Base-by-base conservation (phyloP, 2,888 invertebrate genomes). In the Drosophila austrosaltans region DNA sequence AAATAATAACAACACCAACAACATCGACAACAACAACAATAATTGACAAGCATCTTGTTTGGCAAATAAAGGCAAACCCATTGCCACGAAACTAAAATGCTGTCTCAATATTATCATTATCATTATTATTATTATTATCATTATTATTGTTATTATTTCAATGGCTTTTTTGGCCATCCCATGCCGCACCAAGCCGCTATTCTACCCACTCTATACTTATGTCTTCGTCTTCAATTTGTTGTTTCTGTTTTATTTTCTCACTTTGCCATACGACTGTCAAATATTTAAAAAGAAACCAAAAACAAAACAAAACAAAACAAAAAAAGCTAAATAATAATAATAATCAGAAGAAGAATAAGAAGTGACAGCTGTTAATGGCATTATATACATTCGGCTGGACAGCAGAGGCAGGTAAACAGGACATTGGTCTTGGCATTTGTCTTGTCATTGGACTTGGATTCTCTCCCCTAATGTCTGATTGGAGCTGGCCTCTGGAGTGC, bases 311-410 rank as follows among this genome's bases (percentile, higher is more conserved):
- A 40, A 22, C 39, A n/a, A 58, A 58, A 39, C 16, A 75, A 75
- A 48, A 48, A 48, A 48, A 36, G 36, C 36, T 36, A 30, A 30
- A 30, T 6, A 30, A 30, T 3, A 6, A 30, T 1, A 8, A 36
- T 10, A 48, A 48, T 3, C 22, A 22, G 22, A 80, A 30, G 8
- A 8, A 36, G 22, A 48, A 48, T 3, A 48, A 22, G 22, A 80
- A 81, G 85, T 89, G 89, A 87, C 86, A 86, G 86, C 85, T 86
- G 89, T 79, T 89, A 86, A 87, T 86, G 86, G 80, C 87, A 89
- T 87, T 84, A 84, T 81, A 74, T 79, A 75, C 66, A 73, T 72
- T 72, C 53, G 73, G 57, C 64, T 59, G 72, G 25, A 56, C 54
- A 10, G 32, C 28, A 8, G 32, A 1, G n/a, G 32, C 32, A 56